phyloP scores from a whole-genome alignment of 1,140 invertebrate genomes.

The Mizuhopecten yessoensis region DNA sequence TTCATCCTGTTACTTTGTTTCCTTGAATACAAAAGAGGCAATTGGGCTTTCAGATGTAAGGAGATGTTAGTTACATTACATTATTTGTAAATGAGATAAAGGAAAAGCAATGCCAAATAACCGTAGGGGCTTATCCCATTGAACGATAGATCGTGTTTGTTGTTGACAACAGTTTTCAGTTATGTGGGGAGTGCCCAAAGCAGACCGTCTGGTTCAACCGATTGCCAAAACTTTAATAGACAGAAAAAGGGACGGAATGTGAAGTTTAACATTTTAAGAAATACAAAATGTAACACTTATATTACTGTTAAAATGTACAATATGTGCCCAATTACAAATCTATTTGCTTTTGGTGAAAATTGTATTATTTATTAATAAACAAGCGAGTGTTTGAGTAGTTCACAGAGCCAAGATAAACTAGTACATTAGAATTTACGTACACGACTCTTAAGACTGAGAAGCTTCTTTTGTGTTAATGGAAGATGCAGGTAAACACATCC shows the following conservation, averaged over 20 bases:
- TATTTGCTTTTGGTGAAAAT: no score
- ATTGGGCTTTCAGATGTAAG: background rate
- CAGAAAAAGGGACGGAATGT: background rate
- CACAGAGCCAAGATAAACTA: no score
- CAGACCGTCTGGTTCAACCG: background rate
- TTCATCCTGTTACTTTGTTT: background rate
- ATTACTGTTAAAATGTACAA: background rate
- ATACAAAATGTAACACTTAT: background rate
- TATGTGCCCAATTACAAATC: background rate
- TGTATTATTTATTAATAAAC: no score
- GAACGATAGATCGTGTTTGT: background rate
- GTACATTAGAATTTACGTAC: no score
- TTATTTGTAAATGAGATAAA: background rate
- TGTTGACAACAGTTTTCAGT: background rate
- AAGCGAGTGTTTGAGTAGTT: no score
- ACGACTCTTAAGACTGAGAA: no score
- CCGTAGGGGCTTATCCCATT: background rate
- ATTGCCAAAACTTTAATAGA: background rate
- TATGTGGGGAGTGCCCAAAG: background rate
- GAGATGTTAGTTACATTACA: background rate
- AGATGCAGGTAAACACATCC: no score
- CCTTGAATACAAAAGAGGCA: background rate
- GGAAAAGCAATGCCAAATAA: background rate
- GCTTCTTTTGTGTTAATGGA: no score
- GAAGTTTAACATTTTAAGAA: background rate